phyloP scores from a whole-genome alignment of 2,888 invertebrate genomes.

The Osedax frankpressi region DNA sequence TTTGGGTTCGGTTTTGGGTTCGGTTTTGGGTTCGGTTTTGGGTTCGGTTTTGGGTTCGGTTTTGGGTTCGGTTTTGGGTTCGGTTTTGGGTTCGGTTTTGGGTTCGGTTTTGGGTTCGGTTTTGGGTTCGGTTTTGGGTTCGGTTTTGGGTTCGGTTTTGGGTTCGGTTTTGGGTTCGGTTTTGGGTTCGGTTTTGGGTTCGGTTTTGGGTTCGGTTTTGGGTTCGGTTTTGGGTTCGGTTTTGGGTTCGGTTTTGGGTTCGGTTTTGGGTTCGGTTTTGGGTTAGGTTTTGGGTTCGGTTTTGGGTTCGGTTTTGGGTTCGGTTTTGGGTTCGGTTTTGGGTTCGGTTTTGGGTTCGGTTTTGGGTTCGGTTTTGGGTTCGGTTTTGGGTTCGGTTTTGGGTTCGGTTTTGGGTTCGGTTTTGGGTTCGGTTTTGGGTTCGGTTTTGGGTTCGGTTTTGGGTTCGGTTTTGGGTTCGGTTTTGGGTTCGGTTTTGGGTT shows the following conservation, averaged over 20 bases:
- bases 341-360: conserved; percentile 3
- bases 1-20: conserved; percentile 28
- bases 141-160: conserved; percentile 4
- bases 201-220: conserved; percentile 5
- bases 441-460: conserved; percentile 29
- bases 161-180: conserved; percentile 5
- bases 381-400: conserved; percentile 6
- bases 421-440: conserved; percentile 28
- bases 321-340: conserved; percentile 9
- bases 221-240: conserved; percentile 10
- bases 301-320: conserved; percentile 3
- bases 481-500: conserved; percentile 28
- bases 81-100: conserved; percentile 29
- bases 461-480: conserved; percentile 29
- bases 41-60: conserved; percentile 26
- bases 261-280: too few relatives aligned
- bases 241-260: conserved; percentile 8
- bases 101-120: conserved; percentile 10
- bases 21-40: conserved; percentile 29
- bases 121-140: conserved; percentile 9
- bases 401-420: conserved; percentile 26
- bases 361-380: conserved; percentile 4
- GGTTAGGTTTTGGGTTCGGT: too few relatives aligned
- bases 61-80: conserved; percentile 28
- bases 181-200: conserved; percentile 8